Base-by-base conservation (phyloP, 53 echinoderm and acorn worm genomes). In the Henricia sp. region DNA sequence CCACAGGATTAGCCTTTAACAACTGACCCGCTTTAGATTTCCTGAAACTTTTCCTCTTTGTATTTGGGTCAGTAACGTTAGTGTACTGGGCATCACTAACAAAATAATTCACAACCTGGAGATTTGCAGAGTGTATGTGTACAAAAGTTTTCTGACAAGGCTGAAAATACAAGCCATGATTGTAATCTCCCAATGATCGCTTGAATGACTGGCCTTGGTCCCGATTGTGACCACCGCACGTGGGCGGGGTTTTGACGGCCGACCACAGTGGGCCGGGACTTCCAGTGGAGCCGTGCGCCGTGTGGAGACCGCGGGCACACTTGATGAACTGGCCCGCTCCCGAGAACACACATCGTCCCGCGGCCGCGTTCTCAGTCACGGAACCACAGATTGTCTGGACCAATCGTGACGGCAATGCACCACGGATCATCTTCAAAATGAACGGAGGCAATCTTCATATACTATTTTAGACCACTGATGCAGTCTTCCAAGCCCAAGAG, bases 101-200 rank as follows among this genome's bases (percentile, higher is more conserved):
- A 80, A 63, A 80, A 64, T 96, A 82, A 91, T 64, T 19, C 16
- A 46, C 80, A 6, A 28, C 80, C 48, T 63, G 80, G 64, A 40
- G 42, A 59, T 76, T 73, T 54, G 37, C 38, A 12, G 55, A 19
- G 16, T 54, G 73, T 20, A 54, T 21, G 34, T 35, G 52, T n/a
- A 65, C 6, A n/a, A 3, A 52, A 73, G 25, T 73, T 93, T 91
- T n/a, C n/a, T 51, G 55, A 36, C 50, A 54, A 17, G 11, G 42
- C 16, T 0, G 23, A 20, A 52, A 73, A 73, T 35, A 23, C 23
- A 42, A 41, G 42, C 53, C 76, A 0, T 36, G 58, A 26, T 38
- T 59, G 59, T 38, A 41, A 41, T 26, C 42, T 26, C 9, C 63
- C 23, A 48, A 29, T 80, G 63, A 80, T 64, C 80, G 80, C 64